Evolutionary conservation across 2,888 invertebrate species (phyloP).

Genomic region (Cephus pygmeus): DNA sequence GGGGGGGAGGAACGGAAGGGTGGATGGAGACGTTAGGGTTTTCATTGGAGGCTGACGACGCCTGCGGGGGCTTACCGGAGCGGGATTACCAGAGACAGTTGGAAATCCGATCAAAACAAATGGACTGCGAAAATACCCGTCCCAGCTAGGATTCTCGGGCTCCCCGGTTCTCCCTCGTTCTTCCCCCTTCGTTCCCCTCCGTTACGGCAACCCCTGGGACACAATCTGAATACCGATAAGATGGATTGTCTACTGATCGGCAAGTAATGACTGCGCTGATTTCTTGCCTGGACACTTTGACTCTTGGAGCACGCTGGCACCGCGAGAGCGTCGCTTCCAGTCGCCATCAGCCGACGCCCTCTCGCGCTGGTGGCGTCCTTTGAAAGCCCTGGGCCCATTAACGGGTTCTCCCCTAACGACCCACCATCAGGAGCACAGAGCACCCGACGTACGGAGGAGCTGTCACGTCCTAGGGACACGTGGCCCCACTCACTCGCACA

Average conservation of each 20-base stretch:
- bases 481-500: not conserved
- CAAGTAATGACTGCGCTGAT: slow-evolving; percentile 51
- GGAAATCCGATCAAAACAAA: slow-evolving; percentile 65
- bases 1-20: slow-evolving; percentile 16
- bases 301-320: too few relatives aligned
- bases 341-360: slow-evolving; percentile 45
- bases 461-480: too few relatives aligned
- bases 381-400: slow-evolving; percentile 18
- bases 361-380: slow-evolving; percentile 26
- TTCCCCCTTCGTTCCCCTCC: slow-evolving; percentile 8
- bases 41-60: slow-evolving; percentile 58
- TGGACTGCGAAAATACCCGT: slow-evolving; percentile 58
- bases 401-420: slow-evolving; percentile 11
- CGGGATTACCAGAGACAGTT: slow-evolving; percentile 61
- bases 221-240: slow-evolving; percentile 58
- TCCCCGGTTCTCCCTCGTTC: slow-evolving; percentile 11
- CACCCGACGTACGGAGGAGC: too few relatives aligned
- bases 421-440: too few relatives aligned
- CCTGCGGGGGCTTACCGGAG: slow-evolving; percentile 56
- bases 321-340: too few relatives aligned
- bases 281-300: slow-evolving; percentile 18
- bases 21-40: slow-evolving; percentile 54
- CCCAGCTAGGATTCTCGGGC: slow-evolving; percentile 11
- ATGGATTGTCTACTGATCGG: slow-evolving; percentile 56
- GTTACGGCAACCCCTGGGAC: slow-evolving; percentile 20